phyloP scores from a whole-genome alignment of 2,888 invertebrate genomes.

The Masnerella sp. region DNA sequence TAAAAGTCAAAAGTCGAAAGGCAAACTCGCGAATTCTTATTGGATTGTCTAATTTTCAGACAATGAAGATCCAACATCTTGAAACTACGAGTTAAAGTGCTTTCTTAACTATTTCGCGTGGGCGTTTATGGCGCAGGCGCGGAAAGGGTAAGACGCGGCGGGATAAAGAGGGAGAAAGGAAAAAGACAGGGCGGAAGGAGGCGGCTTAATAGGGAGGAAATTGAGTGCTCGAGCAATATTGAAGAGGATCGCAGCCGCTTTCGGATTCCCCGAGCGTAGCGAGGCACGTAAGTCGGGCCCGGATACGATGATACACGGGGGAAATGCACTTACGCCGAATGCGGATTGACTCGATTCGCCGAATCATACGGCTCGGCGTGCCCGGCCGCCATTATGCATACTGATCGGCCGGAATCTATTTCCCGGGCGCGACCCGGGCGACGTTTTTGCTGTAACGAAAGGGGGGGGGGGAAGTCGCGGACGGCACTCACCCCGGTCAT shows the following conservation, averaged over 20 bases:
- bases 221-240: slow-evolving; percentile 78
- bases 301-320: slow-evolving; percentile 61
- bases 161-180: slow-evolving; percentile 28
- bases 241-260: slow-evolving; percentile 76
- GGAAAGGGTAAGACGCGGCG: slow-evolving; percentile 51
- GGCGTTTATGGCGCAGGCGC: slow-evolving; percentile 61
- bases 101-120: too few species aligned
- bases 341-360: slow-evolving; percentile 43
- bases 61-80: too few species aligned
- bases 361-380: slow-evolving; percentile 47
- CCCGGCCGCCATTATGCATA: slow-evolving; percentile 39
- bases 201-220: slow-evolving; percentile 78
- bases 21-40: too few species aligned
- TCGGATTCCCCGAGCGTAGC: slow-evolving; percentile 74
- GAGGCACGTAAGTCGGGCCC: slow-evolving; percentile 61
- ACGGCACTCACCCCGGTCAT: slow-evolving; percentile 92
- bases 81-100: too few species aligned
- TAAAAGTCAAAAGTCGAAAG: too few species aligned
- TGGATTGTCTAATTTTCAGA: too few species aligned
- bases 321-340: slow-evolving; percentile 60
- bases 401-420: slow-evolving; percentile 42
- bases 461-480: neutral
- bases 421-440: slow-evolving; percentile 8
- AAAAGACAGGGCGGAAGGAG: slow-evolving; percentile 64
- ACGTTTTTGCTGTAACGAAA: slow-evolving; percentile 16